These are phyloP conservation scores for Strigops habroptila DNA, from an alignment of 2,113 vertebrate species.

Conservation along the genomic window DNA sequence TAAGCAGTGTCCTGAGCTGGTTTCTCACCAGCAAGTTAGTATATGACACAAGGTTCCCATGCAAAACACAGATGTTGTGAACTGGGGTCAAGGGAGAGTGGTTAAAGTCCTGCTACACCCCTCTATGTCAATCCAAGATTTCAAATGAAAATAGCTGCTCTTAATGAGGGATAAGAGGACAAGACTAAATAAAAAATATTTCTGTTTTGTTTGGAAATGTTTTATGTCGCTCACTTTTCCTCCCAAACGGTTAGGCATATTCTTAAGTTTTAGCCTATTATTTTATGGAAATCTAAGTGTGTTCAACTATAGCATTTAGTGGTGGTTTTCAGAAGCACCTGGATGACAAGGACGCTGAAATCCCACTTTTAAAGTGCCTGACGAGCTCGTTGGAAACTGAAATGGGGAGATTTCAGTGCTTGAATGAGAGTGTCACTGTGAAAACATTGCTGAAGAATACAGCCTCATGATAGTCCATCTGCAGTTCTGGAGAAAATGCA, in stretches of 20 bases:
- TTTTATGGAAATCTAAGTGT: not conserved
- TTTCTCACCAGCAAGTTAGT: not conserved
- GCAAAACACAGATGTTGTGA: not conserved
- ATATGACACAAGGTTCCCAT: not conserved
- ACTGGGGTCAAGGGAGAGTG: not conserved
- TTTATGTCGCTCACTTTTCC: not conserved
- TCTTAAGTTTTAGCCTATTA: not conserved
- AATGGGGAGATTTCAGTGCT: not conserved
- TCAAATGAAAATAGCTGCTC: not conserved
- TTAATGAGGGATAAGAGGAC: not conserved
- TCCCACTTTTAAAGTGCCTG: not conserved
- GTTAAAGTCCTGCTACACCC: not conserved
- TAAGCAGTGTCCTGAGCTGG: not conserved
- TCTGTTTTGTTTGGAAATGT: not conserved
- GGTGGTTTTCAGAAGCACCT: not conserved
- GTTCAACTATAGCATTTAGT: not conserved
- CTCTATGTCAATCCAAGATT: not conserved
- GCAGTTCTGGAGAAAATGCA: not conserved
- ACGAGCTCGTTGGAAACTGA: not conserved
- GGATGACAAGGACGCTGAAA: not conserved
- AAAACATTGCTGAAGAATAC: not conserved
- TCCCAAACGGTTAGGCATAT: not conserved
- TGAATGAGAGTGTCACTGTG: not conserved
- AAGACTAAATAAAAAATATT: slow-evolving; percentile 42
- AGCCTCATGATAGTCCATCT: not conserved